Base-by-base conservation (phyloP, 2,113 vertebrate species). In the Elephantulus edwardii region DNA sequence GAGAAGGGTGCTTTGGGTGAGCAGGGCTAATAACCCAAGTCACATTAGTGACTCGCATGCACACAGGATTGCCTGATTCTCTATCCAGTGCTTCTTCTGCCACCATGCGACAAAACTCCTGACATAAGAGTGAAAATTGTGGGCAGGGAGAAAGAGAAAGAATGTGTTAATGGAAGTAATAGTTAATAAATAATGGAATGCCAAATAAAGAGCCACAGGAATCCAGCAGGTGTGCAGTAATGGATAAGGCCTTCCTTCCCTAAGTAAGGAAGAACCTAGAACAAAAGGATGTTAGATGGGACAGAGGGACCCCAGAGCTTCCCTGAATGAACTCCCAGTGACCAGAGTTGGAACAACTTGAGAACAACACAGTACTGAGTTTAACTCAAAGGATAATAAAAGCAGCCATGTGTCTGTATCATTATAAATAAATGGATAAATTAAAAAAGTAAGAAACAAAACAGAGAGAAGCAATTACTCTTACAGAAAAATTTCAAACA, bases 21-120 rank as follows among this genome's bases (percentile, higher is more conserved):
- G n/a, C n/a, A n/a, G n/a, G n/a, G n/a, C n/a, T n/a, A n/a, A n/a
- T n/a, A 0, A 3, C 35, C 54, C 14, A 11, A 48, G 3, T 42
- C 40, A 24, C 56, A 14, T 17, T 24, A 60, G 71, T 24, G 20
- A 68, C 72, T 17, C 17, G 40, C 20, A n/a, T 9, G 38, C 6
- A 16, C 3, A n/a, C 58, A 40, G 16, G 0, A 54, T 30, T 5
- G 0, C 48, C 40, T 5, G 48, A 5, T 79, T 35, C 30, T 19
- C 71, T 13, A 2, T 4, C 35, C 8, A 24, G 2, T 5, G 48
- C 40, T 46, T 42, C 60, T 50, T 40, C 62, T 13, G 1, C 64
- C 22, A 0, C 14, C 42, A 38, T 0, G 1, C 22, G 12, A 54
- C 0, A 1, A 42, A 14, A 2, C 13, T n/a, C 42, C 72, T 8